Percentiles rank a stretch among this genome's conserved stretches.
Conservation (phyloP, 2,797 vertebrate species). For the Spheniscus humboldti region DNA sequence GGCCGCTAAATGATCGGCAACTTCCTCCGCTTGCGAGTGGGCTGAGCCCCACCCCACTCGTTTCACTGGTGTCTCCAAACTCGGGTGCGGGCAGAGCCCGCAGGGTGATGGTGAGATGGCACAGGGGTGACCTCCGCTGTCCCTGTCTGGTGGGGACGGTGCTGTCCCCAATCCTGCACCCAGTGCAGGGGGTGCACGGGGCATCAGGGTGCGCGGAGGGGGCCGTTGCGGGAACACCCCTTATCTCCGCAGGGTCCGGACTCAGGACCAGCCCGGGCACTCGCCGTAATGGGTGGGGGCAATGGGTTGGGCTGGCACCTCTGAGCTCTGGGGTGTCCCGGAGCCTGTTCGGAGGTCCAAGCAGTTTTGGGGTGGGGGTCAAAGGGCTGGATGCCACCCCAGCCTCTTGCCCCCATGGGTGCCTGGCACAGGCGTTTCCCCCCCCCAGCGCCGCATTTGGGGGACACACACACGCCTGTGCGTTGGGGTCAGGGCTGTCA, state of each 20-base stretch:
- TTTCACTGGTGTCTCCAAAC: not conserved
- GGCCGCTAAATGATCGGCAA: not conserved
- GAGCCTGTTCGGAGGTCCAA: not conserved
- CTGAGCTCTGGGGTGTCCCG: not conserved
- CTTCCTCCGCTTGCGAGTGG: not conserved
- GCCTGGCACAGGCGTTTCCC: not conserved
- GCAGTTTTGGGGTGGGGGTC: not conserved
- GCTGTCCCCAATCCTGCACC: not conserved
- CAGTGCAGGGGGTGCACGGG: too few relatives aligned
- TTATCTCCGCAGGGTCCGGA: fast-evolving
- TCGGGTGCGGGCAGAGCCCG: not conserved
- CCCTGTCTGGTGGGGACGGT: not conserved
- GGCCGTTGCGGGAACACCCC: too few relatives aligned
- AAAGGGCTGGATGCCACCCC: not conserved
- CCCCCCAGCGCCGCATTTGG: not conserved
- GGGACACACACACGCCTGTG: not conserved
- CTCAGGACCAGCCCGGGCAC: not conserved
- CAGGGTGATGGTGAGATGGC: not conserved
- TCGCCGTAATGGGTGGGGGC: not conserved
- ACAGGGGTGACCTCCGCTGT: not conserved
- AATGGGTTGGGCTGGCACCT: not conserved
- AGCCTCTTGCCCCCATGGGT: not conserved
- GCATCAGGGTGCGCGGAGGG: not conserved
- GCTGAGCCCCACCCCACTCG: not conserved
- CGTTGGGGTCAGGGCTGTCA: not conserved